Base-by-base conservation (phyloP, 2,113 vertebrate species). In the Chaetodon auriga region DNA sequence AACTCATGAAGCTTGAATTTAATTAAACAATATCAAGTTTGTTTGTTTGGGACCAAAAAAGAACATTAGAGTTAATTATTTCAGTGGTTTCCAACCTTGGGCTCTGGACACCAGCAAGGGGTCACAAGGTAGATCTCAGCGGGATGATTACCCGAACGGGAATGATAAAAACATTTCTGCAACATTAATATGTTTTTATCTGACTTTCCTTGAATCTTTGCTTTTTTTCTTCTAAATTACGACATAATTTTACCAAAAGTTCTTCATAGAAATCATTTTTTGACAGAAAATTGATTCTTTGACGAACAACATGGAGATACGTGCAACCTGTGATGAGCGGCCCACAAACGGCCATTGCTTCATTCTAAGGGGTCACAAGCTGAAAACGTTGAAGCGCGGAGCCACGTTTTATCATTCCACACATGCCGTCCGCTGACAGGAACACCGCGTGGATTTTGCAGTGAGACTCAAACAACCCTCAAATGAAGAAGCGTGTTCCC, bases 351-450 rank as follows among this genome's bases (percentile, higher is more conserved):
- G 14, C 3, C 15, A 5, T 55, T 14, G 16, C 6, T 51, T 60
- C 2, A 0, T 68, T 83, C 68, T n/a, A 46, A 72, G 15, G 6
- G 36, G n/a, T 51, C 35, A 58, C 15, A 77, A 43, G 43, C 13
- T 18, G 19, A 61, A 75, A 65, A 85, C n/a, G 54, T 51, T 78
- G 18, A 9, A 55, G n/a, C 57, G 53, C 19, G 3, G 16, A 69
- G 43, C 7, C 5, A 18, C 54, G 25, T 72, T 70, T 88, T 46
- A 78, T 54, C 80, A 84, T 90, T 89, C 54, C 62, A 51, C 61
- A 45, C 68, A 69, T 66, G 46, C 36, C 12, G 57, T 62, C 66
- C 45, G 49, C 63, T 78, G 51, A 46, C 78, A 51, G 49, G 57
- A 80, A 25, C 25, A 30, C 41, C 0, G 0, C 77, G 83, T 75